These are phyloP conservation scores for Henricia sp. DNA, from an alignment of 53 echinoderm and acorn worm genomes.

Conservation along the genomic window DNA sequence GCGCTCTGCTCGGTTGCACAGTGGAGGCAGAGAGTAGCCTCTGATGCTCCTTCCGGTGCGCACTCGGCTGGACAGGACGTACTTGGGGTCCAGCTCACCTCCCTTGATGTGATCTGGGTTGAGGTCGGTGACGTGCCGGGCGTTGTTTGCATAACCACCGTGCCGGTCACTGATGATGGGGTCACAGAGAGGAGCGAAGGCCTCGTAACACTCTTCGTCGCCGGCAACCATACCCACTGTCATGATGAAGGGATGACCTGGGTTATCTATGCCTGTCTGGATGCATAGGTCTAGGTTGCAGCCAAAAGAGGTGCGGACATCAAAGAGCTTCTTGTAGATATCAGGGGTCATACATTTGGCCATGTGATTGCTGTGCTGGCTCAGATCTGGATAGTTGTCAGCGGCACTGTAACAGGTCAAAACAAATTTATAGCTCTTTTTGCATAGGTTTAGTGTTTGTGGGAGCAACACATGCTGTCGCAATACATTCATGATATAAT, in stretches of 20 bases:
- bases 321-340: constrained; percentile 73
- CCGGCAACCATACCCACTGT: constrained; percentile 86
- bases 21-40: constrained; percentile 77
- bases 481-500: neutral
- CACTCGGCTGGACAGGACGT: constrained; percentile 83
- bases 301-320: constrained; percentile 68
- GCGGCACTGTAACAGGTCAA: constrained; percentile 3
- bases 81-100: constrained; percentile 81
- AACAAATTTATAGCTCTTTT: too few relatives aligned
- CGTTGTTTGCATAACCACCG: constrained; percentile 69
- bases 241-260: constrained; percentile 90
- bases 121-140: constrained; percentile 79
- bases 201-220: constrained; percentile 81
- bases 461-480: neutral
- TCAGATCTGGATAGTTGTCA: constrained; percentile 76
- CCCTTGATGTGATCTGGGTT: constrained; percentile 66
- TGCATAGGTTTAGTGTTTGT: too few relatives aligned
- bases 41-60: constrained; percentile 83
- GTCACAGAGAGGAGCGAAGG: constrained; percentile 76
- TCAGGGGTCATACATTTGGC: constrained; percentile 78
- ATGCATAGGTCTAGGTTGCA: constrained; percentile 76
- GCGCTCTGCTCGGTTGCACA: constrained; percentile 77
- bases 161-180: constrained; percentile 76
- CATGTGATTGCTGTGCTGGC: constrained; percentile 87
- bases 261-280: constrained; percentile 89